Evolutionary conservation across 2,888 invertebrate species (phyloP), one percentile per base, ranked within the genome.

Genomic region (Salticus scenicus): DNA sequence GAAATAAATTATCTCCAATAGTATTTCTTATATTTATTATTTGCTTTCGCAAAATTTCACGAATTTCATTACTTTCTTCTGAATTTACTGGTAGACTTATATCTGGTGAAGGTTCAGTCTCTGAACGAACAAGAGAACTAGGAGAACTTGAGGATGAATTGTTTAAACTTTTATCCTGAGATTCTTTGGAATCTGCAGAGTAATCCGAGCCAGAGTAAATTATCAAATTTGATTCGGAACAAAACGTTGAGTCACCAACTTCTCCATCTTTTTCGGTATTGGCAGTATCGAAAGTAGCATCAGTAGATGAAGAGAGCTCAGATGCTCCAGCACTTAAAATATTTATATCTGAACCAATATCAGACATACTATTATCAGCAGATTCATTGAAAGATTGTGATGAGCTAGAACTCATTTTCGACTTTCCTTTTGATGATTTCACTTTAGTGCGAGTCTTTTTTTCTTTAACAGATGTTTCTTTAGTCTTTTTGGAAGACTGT

Each of bases 381-480:
- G 57, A 69, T 30, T 81, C 80, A 28, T 81, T 69, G 37, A 57
- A 57, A 69, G 80, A 67, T 10, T n/a, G 17, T 17, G 51, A 24
- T 31, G 77, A 33, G 20, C 24, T 63, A n/a, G 67, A 63, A n/a
- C 80, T 81, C 80, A 81, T 81, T 67, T 69, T 81, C 14, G 69
- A 20, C 51, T 37, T 42, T 24, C 10, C 51, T 81, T 81, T 69
- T 1, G 57, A 57, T 4, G 57, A 57, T 24, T 57, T 74, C 7
- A 20, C 14, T 31, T 70, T 31, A 66, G 64, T 33, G 7, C 10
- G 30, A 51, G 67, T 37, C 41, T 74, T 72, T 8, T 20, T 30
- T 51, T 67, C 72, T 27, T 75, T 82, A 12, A 63, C 33, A 30
- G 41, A 20, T 42, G 31, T 75, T 64, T 51, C 79, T 20, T 71